Percentiles rank a stretch among this genome's conserved stretches.
Conservation (phyloP, 2,797 vertebrate genomes). For the Orientallactaga sibirica region DNA sequence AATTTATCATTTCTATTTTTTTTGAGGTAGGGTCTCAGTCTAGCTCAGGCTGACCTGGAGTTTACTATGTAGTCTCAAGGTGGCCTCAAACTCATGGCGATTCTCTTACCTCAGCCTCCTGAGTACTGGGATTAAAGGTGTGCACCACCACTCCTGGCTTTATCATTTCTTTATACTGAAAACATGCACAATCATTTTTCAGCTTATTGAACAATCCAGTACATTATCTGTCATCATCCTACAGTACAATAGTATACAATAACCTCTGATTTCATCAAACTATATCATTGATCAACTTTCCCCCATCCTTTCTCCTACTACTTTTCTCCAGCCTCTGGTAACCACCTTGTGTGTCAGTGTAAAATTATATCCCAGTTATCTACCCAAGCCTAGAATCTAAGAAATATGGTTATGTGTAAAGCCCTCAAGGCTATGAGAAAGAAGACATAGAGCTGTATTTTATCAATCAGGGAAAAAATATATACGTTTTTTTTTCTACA, state of each 20-base stretch:
- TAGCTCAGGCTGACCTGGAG: too few species aligned
- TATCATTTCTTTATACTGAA: background rate
- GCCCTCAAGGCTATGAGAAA: background rate
- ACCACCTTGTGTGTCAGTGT: background rate
- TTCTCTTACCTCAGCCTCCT: too few species aligned
- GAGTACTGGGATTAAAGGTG: too few species aligned
- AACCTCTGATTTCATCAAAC: background rate
- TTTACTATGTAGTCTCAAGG: too few species aligned
- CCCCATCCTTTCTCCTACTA: background rate
- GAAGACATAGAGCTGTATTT: background rate
- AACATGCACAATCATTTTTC: background rate
- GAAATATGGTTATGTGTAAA: background rate
- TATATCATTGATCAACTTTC: background rate
- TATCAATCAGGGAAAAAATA: background rate
- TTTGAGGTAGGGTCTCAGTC: too few species aligned
- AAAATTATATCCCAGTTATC: conserved; percentile 2
- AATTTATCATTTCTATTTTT: too few species aligned
- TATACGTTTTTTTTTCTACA: background rate
- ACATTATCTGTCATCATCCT: background rate
- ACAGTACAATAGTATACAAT: too few species aligned
- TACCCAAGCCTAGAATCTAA: background rate
- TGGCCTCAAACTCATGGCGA: too few species aligned
- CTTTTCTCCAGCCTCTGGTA: background rate
- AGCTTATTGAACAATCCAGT: background rate
- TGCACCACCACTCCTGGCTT: too few species aligned